Percentiles rank a stretch among this genome's conserved stretches.
phyloP scores from a whole-genome alignment of 2,888 invertebrate species.

The Phlogophora meticulosa region DNA sequence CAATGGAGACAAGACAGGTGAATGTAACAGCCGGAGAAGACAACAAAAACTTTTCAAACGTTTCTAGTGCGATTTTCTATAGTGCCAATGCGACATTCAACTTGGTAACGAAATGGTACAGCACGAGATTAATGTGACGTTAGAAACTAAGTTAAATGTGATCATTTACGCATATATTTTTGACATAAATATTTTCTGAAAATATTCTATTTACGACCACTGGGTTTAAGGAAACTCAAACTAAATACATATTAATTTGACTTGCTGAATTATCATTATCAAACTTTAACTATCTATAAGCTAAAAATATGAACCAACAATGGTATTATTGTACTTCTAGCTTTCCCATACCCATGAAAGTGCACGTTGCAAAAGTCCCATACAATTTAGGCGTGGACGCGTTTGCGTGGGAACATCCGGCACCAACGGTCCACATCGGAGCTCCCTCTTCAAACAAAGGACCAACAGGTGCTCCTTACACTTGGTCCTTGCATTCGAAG shows the following conservation, averaged over 20 bases:
- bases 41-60: conserved; percentile 86
- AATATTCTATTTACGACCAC: background rate
- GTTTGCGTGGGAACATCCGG: conserved; percentile 88
- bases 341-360: conserved; percentile 39
- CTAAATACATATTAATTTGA: background rate
- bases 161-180: conserved; percentile 17
- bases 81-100: conserved; percentile 72
- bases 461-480: conserved; percentile 77
- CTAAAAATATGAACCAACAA: background rate
- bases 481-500: conserved; percentile 84
- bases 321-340: conserved; percentile 1
- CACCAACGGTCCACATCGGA: conserved; percentile 58
- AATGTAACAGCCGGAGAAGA: conserved; percentile 84
- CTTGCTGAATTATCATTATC: background rate
- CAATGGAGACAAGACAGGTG: conserved; percentile 84
- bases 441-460: conserved; percentile 73
- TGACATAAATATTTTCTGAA: background rate
- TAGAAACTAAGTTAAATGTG: conserved; percentile 44
- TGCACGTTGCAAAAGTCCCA: conserved; percentile 58
- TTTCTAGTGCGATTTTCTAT: conserved; percentile 84
- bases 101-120: conserved; percentile 68
- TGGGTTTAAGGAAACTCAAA: background rate
- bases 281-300: conserved; percentile 11
- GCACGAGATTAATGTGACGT: conserved; percentile 61
- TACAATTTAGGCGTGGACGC: conserved; percentile 69